Evolutionary conservation across 2,113 vertebrate genomes (phyloP), one percentile per base, ranked within the genome.

Genomic region (Clinocottus analis): DNA sequence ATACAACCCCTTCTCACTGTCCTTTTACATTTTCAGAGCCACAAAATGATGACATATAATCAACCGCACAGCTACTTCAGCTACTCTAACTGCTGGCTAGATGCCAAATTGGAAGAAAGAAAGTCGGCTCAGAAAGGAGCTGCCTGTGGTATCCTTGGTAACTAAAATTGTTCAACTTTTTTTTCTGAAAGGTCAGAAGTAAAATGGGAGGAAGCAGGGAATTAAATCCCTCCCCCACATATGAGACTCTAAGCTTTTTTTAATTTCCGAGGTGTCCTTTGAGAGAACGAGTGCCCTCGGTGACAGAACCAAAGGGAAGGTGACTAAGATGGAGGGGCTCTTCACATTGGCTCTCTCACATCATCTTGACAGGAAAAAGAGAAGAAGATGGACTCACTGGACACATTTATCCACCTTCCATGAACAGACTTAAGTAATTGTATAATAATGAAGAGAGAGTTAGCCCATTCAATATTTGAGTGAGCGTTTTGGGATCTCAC

Each of bases 151-250:
- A 73, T 88, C 88, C 90, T 81, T 91, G 85, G 88, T 85, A 91
- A 91, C 89, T 63, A 79, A 88, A 83, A 81, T 29, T 76, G 23
- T 72, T 77, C 25, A 79, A 73, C 21, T 11, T 51, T 68, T 55
- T 72, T 80, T 85, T 59, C 25, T 68, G 51, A 92, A 93, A 93
- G 88, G 91, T 92, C 89, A 91, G 59, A 53, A 87, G 85, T 80
- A 80, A 87, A 91, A 85, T 12, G 8, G 61, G 65, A 79, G 56
- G 47, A 82, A 81, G 53, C 31, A 17, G 47, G 87, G 72, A 86
- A 82, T 83, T 66, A 67, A 61, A 84, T 72, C 77, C 74, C 73
- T 82, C 71, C 77, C 41, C 75, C 63, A 77, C 84, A 78, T 78
- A 53, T 68, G 49, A 79, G 80, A 70, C 65, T 79, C 81, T 47